A percentile compares a stretch with the other conserved stretches of the same genome.
Conservation (phyloP, 2,888 invertebrate species). For the Harmothoe impar region DNA sequence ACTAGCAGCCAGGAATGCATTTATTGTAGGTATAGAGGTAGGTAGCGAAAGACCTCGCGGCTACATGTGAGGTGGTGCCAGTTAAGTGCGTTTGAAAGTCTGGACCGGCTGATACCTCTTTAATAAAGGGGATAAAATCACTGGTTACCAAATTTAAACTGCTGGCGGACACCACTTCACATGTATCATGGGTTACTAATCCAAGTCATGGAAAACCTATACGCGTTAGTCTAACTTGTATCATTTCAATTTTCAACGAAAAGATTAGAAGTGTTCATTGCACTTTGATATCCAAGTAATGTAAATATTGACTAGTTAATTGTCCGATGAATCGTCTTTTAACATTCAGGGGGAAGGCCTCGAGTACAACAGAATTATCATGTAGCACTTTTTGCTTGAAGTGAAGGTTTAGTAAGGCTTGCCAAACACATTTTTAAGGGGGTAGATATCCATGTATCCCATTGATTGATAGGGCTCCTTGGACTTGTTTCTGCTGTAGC, state of each 20-base stretch:
- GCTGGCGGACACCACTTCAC: no score
- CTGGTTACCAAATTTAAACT: no score
- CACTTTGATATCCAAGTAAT: neutral
- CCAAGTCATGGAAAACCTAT: no score
- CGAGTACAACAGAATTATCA: neutral
- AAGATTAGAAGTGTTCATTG: no score
- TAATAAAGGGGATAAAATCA: no score
- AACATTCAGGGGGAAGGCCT: neutral
- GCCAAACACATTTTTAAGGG: neutral
- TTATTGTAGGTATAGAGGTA: neutral
- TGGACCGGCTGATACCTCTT: no score
- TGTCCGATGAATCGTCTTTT: neutral
- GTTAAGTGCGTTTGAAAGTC: neutral
- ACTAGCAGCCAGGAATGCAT: constrained; percentile 33
- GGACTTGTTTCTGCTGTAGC: neutral
- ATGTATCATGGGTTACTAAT: no score
- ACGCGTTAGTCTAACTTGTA: no score
- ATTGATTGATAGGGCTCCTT: no score
- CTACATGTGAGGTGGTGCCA: neutral
- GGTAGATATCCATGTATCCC: no score
- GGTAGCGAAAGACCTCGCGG: neutral
- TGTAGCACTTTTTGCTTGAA: constrained; percentile 21
- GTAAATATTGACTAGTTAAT: neutral
- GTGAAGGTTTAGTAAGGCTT: neutral
- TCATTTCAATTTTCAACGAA: no score